phyloP scores from a whole-genome alignment of 2,797 vertebrate genomes.

The Acipenser oxyrinchus region DNA sequence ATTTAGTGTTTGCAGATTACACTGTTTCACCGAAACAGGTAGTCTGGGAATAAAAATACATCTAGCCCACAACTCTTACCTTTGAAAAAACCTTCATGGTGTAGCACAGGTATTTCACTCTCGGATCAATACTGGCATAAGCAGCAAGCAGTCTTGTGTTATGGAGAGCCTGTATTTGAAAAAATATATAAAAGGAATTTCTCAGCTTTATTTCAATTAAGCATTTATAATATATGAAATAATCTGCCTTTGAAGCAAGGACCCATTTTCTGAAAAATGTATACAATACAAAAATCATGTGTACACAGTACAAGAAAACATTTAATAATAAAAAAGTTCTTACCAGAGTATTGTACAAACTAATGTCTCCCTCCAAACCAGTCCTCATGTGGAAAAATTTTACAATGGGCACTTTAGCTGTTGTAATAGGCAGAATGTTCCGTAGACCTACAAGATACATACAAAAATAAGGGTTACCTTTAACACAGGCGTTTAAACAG shows the following conservation, averaged over 20 bases:
- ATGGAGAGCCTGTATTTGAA: slow-evolving; percentile 70
- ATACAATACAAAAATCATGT: too few relatives aligned
- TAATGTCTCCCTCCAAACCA: slow-evolving; percentile 91
- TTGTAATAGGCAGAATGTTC: slow-evolving; percentile 91
- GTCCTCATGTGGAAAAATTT: slow-evolving; percentile 88
- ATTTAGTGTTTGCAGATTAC: too few relatives aligned
- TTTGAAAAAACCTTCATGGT: slow-evolving; percentile 97
- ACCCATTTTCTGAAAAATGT: too few relatives aligned
- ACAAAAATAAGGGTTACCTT: neutral
- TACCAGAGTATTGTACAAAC: slow-evolving; percentile 94
- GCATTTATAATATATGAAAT: too few relatives aligned
- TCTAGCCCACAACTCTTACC: slow-evolving; percentile 42
- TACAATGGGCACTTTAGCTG: slow-evolving; percentile 93
- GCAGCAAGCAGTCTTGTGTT: slow-evolving; percentile 81
- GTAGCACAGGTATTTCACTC: slow-evolving; percentile 90
- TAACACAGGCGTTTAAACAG: neutral
- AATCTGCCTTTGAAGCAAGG: too few relatives aligned
- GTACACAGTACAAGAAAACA: neutral
- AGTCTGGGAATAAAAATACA: too few relatives aligned
- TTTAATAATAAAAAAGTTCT: slow-evolving; percentile 18
- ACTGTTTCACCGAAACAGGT: too few relatives aligned
- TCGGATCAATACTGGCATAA: slow-evolving; percentile 79
- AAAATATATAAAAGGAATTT: too few relatives aligned
- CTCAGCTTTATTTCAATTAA: too few relatives aligned
- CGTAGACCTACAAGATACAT: slow-evolving; percentile 61